A percentile compares a stretch with the other conserved stretches of the same genome.
Conservation (phyloP, 2,797 vertebrate species). For the Pteronotus mesoamericanus region DNA sequence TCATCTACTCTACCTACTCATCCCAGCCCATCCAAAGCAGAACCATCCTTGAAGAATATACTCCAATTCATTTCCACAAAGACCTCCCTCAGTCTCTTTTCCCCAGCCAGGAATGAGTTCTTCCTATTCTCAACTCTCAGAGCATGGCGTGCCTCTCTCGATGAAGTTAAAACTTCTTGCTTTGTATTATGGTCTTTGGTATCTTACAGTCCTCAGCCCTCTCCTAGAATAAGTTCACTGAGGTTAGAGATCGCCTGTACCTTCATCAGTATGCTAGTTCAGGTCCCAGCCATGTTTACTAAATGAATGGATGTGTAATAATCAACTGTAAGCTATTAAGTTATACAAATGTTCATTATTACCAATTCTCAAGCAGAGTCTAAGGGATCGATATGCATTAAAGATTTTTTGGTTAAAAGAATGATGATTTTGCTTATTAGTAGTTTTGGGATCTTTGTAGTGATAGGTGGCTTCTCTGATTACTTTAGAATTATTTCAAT, state of each 20-base stretch:
- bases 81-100: background rate
- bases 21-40: background rate
- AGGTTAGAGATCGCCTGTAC: background rate
- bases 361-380: background rate
- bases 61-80: background rate
- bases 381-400: background rate
- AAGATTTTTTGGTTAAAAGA: conserved; percentile 16
- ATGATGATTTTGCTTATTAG: background rate
- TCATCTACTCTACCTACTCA: no score
- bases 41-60: background rate
- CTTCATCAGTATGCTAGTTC: conserved; percentile 8
- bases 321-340: background rate
- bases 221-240: conserved; percentile 1
- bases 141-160: background rate
- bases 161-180: background rate
- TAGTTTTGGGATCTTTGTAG: background rate
- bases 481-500: conserved; percentile 17
- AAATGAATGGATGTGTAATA: background rate
- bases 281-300: background rate
- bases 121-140: background rate
- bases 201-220: background rate
- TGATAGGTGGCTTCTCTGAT: background rate
- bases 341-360: background rate
- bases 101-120: background rate
- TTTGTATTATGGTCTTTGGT: background rate